These are phyloP conservation scores for Poeciliopsis paucimaculata DNA, from an alignment of 2,797 vertebrate species.

Conservation along the genomic window DNA sequence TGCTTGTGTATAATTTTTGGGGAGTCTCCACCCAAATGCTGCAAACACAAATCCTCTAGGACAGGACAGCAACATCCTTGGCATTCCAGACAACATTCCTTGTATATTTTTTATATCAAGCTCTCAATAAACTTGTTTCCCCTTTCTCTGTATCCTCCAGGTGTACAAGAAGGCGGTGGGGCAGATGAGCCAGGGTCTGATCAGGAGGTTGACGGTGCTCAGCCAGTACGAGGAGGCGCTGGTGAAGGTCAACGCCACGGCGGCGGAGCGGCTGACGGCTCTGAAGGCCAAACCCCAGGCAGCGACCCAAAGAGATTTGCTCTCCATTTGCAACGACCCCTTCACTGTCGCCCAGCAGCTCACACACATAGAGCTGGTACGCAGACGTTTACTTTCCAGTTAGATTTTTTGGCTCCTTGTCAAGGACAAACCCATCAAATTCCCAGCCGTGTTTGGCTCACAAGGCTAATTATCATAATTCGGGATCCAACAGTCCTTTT, in stretches of 20 bases:
- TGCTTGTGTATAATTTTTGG: no score
- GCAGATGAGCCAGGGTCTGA: constrained; percentile 89
- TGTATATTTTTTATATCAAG: background rate
- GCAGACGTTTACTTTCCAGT: background rate
- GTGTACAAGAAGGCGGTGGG: constrained; percentile 87
- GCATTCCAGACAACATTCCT: background rate
- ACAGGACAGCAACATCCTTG: background rate
- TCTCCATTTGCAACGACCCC: constrained; percentile 90
- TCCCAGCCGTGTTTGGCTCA: background rate
- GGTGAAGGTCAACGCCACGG: constrained; percentile 86
- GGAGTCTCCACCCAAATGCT: background rate
- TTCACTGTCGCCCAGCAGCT: constrained; percentile 94
- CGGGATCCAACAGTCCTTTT: background rate
- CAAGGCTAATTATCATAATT: background rate
- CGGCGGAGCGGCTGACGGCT: constrained; percentile 83
- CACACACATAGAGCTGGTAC: constrained; percentile 93
- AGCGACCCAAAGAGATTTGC: constrained; percentile 87
- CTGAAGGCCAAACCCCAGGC: constrained; percentile 91
- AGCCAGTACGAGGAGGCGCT: constrained; percentile 94
- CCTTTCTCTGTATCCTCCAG: constrained; percentile 60
- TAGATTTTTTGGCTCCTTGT: background rate
- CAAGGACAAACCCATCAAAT: constrained; percentile 1
- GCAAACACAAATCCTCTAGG: background rate
- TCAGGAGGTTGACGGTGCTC: constrained; percentile 86
- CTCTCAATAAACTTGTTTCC: background rate